Evolutionary conservation across 1,140 invertebrate species (phyloP).

Genomic region (Uloborus diversus): DNA sequence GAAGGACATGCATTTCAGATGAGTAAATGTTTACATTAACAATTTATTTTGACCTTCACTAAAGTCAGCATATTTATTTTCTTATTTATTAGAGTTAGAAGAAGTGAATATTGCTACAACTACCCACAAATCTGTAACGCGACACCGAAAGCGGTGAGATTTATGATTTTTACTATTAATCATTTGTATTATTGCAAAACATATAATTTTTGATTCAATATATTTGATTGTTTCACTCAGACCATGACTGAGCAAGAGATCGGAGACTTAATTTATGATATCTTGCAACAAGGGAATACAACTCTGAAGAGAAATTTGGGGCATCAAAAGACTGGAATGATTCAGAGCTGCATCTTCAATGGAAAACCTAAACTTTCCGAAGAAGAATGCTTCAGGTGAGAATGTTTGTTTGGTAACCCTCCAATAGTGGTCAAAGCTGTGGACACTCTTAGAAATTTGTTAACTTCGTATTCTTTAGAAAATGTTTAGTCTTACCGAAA

Average conservation of each 20-base stretch:
- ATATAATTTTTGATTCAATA: not conserved
- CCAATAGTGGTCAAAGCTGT: not conserved
- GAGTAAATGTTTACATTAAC: no score
- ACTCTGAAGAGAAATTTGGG: not conserved
- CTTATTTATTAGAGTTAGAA: slow-evolving; percentile 1
- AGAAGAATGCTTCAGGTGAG: slow-evolving; percentile 11
- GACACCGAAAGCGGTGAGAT: not conserved
- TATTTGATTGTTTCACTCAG: not conserved
- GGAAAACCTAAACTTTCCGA: not conserved
- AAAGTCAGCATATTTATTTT: no score
- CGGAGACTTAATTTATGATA: not conserved
- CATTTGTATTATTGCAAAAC: no score
- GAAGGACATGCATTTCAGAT: no score
- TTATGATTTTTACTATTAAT: not conserved
- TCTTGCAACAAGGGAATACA: not conserved
- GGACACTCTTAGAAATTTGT: no score
- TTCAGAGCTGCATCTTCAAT: slow-evolving; percentile 26
- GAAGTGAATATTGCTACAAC: slow-evolving; percentile 12
- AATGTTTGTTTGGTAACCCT: not conserved
- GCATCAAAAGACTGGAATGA: not conserved
- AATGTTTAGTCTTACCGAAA: no score
- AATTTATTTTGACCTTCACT: no score
- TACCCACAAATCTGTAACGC: not conserved
- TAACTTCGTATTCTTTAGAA: no score
- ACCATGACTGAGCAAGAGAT: slow-evolving; percentile 11